Evolutionary conservation across 2,113 vertebrate species (phyloP), one percentile per base, ranked within the genome.

Genomic region (Nicator chloris): DNA sequence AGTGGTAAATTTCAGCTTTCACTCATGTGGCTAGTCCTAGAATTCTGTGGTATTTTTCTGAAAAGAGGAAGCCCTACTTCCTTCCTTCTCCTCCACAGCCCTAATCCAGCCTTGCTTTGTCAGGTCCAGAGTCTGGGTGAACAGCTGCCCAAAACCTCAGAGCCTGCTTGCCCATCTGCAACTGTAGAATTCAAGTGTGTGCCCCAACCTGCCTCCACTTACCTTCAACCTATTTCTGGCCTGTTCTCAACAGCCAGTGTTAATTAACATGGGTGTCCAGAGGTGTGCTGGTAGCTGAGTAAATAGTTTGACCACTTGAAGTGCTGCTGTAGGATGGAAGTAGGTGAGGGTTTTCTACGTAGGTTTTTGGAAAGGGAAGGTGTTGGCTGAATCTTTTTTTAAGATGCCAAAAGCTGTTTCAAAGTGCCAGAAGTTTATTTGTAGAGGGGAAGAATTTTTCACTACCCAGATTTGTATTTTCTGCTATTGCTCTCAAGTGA

Each of bases 41-140:
- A 53, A 44, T 66, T 81, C 39, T 61, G 64, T 5, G 12, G 27
- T 63, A 33, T 63, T 89, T 22, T 75, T 82, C 69, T 82, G 33
- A 80, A 71, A 92, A 73, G 76, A 89, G 81, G 60, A 89, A 92
- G 33, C 3, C 17, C 5, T 71, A 16, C 33, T 92, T 91, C 35
- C 42, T 83, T 88, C 60, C 13, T 66, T 66, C 27, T 88, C 4
- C 40, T 83, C 7, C 49, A 60, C 27, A 89, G 7, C 35, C 28
- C 35, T 87, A 21, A 70, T 53, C 37, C 24, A 89, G 15, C 12
- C 39, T 56, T 4, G 4, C 56, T 21, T 75, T 54, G 59, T 66
- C 24, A n/a, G 33, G 28, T 75, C 10, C 33, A 72, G 50, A 73
- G 14, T 23, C 14, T 66, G 64, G 23, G 4, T 50, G 9, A 66